Percentiles rank a stretch among this genome's conserved stretches.
These are phyloP conservation scores for Myripristis murdjan DNA, from an alignment of 2,797 vertebrate genomes.

Conservation along the genomic window DNA sequence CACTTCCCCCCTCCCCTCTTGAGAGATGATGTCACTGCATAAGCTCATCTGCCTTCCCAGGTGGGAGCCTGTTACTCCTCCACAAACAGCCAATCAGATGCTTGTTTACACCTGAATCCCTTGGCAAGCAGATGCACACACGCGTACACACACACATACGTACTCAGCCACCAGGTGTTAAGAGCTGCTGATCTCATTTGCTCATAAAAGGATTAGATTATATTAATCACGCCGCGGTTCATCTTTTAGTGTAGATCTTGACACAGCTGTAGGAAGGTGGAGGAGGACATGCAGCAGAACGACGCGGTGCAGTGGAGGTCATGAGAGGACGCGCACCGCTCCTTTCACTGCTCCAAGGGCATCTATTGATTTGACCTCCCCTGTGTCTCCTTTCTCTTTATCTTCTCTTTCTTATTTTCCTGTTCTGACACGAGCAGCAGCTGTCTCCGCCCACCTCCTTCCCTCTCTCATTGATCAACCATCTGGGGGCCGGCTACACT, in stretches of 20 bases:
- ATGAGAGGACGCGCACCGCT: not conserved
- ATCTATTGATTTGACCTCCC: constrained; percentile 72
- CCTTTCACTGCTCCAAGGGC: constrained; percentile 33
- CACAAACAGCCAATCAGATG: constrained; percentile 54
- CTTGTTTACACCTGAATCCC: constrained; percentile 49
- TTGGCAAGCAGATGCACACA: not conserved
- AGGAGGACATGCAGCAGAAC: constrained; percentile 23
- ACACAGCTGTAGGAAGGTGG: not conserved
- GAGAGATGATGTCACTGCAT: constrained; percentile 54
- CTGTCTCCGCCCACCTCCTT: constrained; percentile 56
- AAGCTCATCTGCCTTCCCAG: constrained; percentile 45
- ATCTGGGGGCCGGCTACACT: constrained; percentile 36
- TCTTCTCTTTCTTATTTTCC: constrained; percentile 49
- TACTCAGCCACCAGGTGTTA: not conserved
- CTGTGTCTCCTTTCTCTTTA: constrained; percentile 34
- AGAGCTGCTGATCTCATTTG: constrained; percentile 48
- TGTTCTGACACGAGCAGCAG: constrained; percentile 35
- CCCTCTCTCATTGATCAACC: constrained; percentile 30
- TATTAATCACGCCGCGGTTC: constrained; percentile 22
- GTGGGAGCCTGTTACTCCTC: constrained; percentile 45
- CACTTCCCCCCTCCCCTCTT: constrained; percentile 5
- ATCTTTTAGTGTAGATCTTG: constrained; percentile 15
- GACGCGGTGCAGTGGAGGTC: not conserved
- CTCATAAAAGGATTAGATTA: constrained; percentile 34
- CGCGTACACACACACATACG: not conserved